A percentile compares a stretch with the other conserved stretches of the same genome.
Evolutionary conservation across 2,888 invertebrate genomes (phyloP).

Genomic region (Pristionchus fissidentatus): DNA sequence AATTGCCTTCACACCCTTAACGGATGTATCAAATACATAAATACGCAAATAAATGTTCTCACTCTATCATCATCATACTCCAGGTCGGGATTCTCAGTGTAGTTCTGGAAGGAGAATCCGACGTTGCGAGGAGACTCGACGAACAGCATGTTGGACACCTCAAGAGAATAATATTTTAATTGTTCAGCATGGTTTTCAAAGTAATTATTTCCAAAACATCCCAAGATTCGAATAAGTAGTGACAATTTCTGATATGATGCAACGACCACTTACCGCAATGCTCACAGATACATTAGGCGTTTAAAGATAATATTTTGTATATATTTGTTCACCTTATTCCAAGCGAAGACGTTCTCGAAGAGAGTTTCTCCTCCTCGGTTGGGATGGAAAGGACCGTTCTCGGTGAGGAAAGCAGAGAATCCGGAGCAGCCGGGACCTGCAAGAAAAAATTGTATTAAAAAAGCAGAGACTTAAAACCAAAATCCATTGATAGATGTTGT

Average conservation of each 20-base stretch:
- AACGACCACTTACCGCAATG: not conserved
- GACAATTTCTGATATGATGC: too few species aligned
- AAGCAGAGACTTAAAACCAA: not conserved
- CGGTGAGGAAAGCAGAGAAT: conserved; percentile 60
- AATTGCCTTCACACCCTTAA: too few species aligned
- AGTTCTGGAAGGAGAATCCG: conserved; percentile 77
- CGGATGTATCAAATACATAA: not conserved
- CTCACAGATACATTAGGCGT: not conserved
- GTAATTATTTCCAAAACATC: too few species aligned
- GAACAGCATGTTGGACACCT: conserved; percentile 79
- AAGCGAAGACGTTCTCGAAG: conserved; percentile 72
- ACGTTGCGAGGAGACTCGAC: conserved; percentile 79
- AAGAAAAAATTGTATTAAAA: not conserved
- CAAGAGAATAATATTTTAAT: conserved; percentile 1
- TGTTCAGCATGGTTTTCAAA: not conserved
- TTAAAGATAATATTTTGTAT: not conserved
- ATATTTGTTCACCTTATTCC: conserved; percentile 72
- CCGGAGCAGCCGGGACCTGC: conserved; percentile 68
- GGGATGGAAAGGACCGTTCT: conserved; percentile 66
- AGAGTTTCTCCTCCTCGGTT: conserved; percentile 73
- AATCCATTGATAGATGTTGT: too few species aligned
- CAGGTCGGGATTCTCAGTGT: conserved; percentile 59
- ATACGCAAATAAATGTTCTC: not conserved
- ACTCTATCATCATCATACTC: conserved; percentile 63
- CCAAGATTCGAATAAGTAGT: too few species aligned